Evolutionary conservation across 2,113 vertebrate species (phyloP), one percentile per base, ranked within the genome.

Genomic region (Puma concolor): DNA sequence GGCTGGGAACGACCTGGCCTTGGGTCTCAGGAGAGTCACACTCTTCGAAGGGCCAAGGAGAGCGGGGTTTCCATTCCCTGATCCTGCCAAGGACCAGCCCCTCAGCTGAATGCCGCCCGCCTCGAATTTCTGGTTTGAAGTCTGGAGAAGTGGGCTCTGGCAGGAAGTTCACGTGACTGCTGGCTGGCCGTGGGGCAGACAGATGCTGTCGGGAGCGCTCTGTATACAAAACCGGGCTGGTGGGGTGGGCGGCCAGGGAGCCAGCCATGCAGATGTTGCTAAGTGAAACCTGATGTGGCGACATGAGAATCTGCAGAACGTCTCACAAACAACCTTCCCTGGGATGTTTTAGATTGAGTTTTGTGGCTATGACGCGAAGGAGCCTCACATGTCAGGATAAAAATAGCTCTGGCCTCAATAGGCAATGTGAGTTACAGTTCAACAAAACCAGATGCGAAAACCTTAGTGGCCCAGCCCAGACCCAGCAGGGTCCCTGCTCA

Each of bases 321-420:
- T 57, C 97, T 97, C 91, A 93, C 95, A 96, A 97, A 94, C 98
- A 98, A 97, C 98, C 94, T 98, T 98, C 96, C 96, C 97, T n/a
- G 98, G 98, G 98, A 99, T 98, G 98, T 99, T 99, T 98, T 98
- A 98, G 97, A 98, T 98, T 95, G 48, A 98, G 97, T 94, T 98
- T 98, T 93, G 97, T 97, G 98, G 98, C 97, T 96, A 86, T 5
- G 4, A 98, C 93, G 96, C 7, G 64, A 95, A 8, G 48, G 96
- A 98, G 97, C 98, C 97, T 98, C 6, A 85, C 4, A 0, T 97
- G 98, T 97, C 21, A 13, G 97, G 98, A 98, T 98, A 98, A 98
- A 99, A 99, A 99, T 99, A 99, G 98, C 98, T 83, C 87, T 0
- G 81, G 95, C 94, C 98, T 98, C 95, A 96, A 98, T 86, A 91